Evolutionary conservation across 2,797 vertebrate genomes (phyloP).

Genomic region (Acrossocheilus fasciatus): DNA sequence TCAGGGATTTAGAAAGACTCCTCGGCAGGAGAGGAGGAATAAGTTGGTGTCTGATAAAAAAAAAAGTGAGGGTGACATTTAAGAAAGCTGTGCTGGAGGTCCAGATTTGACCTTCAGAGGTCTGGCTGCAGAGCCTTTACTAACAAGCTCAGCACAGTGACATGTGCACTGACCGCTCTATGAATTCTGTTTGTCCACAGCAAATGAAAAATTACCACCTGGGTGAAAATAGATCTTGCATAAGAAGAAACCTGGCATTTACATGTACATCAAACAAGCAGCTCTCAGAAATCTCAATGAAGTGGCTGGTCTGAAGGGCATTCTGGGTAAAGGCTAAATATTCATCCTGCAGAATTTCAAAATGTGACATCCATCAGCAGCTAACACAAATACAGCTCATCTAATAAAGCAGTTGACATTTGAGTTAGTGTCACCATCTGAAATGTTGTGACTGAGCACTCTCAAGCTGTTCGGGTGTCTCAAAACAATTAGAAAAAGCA

Average conservation of each 20-base stretch:
- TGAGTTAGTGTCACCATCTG: slow-evolving; percentile 8
- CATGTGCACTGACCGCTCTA: slow-evolving; percentile 21
- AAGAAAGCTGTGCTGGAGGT: slow-evolving; percentile 34
- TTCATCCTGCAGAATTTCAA: slow-evolving; percentile 25
- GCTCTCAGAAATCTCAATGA: slow-evolving; percentile 33
- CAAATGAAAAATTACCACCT: slow-evolving; percentile 27
- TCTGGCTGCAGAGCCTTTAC: slow-evolving; percentile 23
- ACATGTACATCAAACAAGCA: slow-evolving; percentile 32
- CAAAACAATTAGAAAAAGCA: slow-evolving; percentile 35
- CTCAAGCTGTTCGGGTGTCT: slow-evolving; percentile 19
- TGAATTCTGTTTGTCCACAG: slow-evolving; percentile 32
- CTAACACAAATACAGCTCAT: slow-evolving; percentile 1
- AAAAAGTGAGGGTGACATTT: slow-evolving; percentile 39
- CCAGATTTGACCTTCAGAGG: slow-evolving; percentile 37
- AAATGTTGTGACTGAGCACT: slow-evolving; percentile 22
- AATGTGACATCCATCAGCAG: slow-evolving; percentile 27
- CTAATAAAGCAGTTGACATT: slow-evolving; percentile 35
- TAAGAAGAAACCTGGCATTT: slow-evolving; percentile 42
- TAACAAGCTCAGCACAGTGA: slow-evolving; percentile 28
- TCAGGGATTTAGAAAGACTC: not conserved
- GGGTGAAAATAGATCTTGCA: slow-evolving; percentile 27
- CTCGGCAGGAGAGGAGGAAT: slow-evolving; percentile 22
- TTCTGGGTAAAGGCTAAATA: slow-evolving; percentile 31
- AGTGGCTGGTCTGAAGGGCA: slow-evolving; percentile 30
- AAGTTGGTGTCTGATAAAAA: slow-evolving; percentile 3